Base-by-base conservation (phyloP, 2,113 vertebrate genomes). In the Pampusana beccarii region DNA sequence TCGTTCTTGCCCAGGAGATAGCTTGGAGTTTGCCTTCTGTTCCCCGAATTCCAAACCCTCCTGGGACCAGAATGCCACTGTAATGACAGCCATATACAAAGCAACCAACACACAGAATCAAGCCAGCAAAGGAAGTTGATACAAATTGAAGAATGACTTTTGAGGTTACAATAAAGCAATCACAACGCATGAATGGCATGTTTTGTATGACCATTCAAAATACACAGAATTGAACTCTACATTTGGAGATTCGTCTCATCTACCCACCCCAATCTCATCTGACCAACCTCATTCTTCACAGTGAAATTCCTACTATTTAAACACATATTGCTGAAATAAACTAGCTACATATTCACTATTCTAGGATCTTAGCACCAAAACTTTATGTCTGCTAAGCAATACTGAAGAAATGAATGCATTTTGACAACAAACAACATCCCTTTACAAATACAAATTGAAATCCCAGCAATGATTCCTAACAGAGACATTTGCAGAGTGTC, bases 51-150 rank as follows among this genome's bases (percentile, higher is more conserved):
- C 98, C 98, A 69, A 98, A 98, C 38, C 98, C 98, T 94, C 98
- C 98, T 26, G 98, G 98, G 51, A 98, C 98, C 70, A 98, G 92
- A 96, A 98, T 97, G 53, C 98, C 98, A 95, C 98, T 98, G 96
- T 38, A 97, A 97, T 54, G 72, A 96, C 38, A 96, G 10, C 6
- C 61, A 95, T 5, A 88, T 6, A 50, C 14, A 79, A 81, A 86
- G 46, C 31, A 92, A 86, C 6, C 19, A 56, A 78, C 15, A 54
- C 11, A 21, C 31, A 80, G 19, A 92, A 88, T 85, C 40, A 88
- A 71, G 21, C 2, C 33, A 71, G 38, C 28, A 88, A 56, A 86
- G 57, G 7, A 93, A 80, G 20, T 33, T 34, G 16, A 20, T 13
- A 13, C 13, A 88, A 88, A 60, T 2, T 75, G 14, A 83, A 83